These are phyloP conservation scores for Drosophila bocki DNA, from an alignment of 1,140 invertebrate genomes.

Conservation along the genomic window DNA sequence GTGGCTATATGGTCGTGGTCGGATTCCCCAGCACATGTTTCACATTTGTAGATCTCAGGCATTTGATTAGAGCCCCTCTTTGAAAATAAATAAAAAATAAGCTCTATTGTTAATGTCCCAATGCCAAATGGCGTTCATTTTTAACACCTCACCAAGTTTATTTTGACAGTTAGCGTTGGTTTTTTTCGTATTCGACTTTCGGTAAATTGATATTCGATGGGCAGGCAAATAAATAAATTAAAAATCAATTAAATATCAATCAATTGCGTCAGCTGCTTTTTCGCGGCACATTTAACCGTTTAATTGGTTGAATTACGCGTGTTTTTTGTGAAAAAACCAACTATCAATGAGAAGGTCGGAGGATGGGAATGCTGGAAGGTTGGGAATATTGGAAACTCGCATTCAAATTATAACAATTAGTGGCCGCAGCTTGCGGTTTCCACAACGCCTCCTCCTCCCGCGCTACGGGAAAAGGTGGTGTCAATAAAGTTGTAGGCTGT, in stretches of 20 bases:
- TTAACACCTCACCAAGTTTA: conserved; percentile 61
- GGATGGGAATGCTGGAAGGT: not conserved
- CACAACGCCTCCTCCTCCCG: not conserved
- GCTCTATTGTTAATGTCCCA: conserved; percentile 51
- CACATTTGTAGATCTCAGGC: conserved; percentile 64
- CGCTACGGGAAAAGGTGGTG: conserved; percentile 57
- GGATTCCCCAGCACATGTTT: conserved; percentile 66
- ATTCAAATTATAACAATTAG: conserved; percentile 70
- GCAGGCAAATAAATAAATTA: conserved; percentile 69
- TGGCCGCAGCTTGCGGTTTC: conserved; percentile 37
- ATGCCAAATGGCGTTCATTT: conserved; percentile 65
- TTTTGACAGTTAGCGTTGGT: conserved; percentile 52
- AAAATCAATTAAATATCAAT: conserved; percentile 79
- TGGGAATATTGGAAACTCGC: conserved; percentile 9
- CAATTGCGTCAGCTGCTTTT: conserved; percentile 46
- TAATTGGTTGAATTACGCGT: conserved; percentile 57
- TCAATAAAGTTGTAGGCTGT: conserved; percentile 80
- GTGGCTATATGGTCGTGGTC: conserved; percentile 28
- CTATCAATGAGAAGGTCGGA: conserved; percentile 2
- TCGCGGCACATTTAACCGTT: conserved; percentile 61
- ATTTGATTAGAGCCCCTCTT: conserved; percentile 53
- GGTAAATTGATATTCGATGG: conserved; percentile 69
- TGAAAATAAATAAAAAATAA: conserved; percentile 11
- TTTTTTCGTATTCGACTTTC: conserved; percentile 1
- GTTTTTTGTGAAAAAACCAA: conserved; percentile 51